These are phyloP conservation scores for Sardina pilchardus DNA, from an alignment of 2,113 vertebrate species.

Conservation along the genomic window DNA sequence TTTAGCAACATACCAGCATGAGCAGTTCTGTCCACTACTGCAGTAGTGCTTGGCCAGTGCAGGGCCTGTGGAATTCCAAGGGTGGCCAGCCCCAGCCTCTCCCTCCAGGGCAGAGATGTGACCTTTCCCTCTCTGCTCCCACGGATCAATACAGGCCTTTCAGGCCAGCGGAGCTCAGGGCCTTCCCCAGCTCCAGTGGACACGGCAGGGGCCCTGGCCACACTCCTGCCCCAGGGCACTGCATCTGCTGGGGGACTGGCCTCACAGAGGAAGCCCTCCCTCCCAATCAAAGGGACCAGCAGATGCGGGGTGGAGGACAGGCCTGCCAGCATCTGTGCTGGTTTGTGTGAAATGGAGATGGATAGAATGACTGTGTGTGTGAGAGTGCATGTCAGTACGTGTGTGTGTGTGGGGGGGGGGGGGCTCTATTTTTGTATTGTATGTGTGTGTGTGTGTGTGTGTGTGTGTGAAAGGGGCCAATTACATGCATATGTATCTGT, in stretches of 20 bases:
- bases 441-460: neutral
- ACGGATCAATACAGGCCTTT: constrained; percentile 54
- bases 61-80: neutral
- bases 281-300: constrained; percentile 43
- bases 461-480: neutral
- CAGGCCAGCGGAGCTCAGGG: constrained; percentile 36
- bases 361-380: neutral
- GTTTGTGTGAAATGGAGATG: neutral
- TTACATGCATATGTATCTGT: neutral
- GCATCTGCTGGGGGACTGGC: constrained; percentile 44
- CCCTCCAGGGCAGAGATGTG: constrained; percentile 43
- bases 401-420: constrained; percentile 9
- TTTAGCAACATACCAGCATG: too few relatives aligned
- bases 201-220: constrained; percentile 33
- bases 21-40: neutral
- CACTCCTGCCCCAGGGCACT: constrained; percentile 42
- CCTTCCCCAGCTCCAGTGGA: constrained; percentile 34
- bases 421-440: neutral
- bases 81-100: constrained; percentile 12
- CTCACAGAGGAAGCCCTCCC: constrained; percentile 26
- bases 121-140: constrained; percentile 43
- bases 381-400: neutral
- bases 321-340: constrained; percentile 8
- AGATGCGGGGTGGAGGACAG: constrained; percentile 30
- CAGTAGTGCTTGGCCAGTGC: neutral